These are phyloP conservation scores for Heteromurus nitidus DNA, from an alignment of 2,888 invertebrate genomes.

Conservation along the genomic window DNA sequence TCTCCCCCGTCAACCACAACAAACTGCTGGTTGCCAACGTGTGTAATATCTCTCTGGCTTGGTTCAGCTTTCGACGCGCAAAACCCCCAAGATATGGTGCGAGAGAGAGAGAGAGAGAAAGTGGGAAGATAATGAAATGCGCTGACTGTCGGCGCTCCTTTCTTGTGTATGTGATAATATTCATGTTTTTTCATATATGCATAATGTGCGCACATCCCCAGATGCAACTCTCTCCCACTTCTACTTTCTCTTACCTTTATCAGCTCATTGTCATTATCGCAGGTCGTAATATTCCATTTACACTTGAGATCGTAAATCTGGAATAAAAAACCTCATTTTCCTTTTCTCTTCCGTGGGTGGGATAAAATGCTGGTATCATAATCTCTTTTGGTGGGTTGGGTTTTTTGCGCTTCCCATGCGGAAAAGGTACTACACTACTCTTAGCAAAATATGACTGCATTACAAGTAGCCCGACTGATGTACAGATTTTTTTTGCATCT, in stretches of 20 bases:
- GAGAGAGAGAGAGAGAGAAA: neutral
- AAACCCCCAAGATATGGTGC: neutral
- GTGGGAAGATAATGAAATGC: neutral
- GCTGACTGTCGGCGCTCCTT: neutral
- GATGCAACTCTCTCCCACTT: no score
- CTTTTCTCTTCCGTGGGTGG: neutral
- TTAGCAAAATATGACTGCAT: no score
- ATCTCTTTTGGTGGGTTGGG: slow-evolving; percentile 11
- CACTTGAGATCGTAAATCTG: slow-evolving; percentile 10
- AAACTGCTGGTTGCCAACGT: no score
- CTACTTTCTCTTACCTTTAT: neutral
- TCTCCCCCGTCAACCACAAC: neutral
- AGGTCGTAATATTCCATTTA: slow-evolving; percentile 34
- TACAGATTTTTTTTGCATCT: no score
- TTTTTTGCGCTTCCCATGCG: no score
- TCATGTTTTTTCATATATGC: no score
- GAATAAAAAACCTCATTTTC: slow-evolving; percentile 7
- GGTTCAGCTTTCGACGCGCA: neutral
- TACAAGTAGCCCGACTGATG: no score
- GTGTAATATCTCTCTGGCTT: slow-evolving; percentile 18
- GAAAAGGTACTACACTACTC: no score
- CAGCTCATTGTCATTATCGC: slow-evolving; percentile 28
- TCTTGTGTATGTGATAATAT: no score
- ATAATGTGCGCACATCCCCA: no score
- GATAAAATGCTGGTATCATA: slow-evolving; percentile 29